These are phyloP conservation scores for Lucifuga dentata DNA, from an alignment of 2,113 vertebrate species.

Conservation along the genomic window DNA sequence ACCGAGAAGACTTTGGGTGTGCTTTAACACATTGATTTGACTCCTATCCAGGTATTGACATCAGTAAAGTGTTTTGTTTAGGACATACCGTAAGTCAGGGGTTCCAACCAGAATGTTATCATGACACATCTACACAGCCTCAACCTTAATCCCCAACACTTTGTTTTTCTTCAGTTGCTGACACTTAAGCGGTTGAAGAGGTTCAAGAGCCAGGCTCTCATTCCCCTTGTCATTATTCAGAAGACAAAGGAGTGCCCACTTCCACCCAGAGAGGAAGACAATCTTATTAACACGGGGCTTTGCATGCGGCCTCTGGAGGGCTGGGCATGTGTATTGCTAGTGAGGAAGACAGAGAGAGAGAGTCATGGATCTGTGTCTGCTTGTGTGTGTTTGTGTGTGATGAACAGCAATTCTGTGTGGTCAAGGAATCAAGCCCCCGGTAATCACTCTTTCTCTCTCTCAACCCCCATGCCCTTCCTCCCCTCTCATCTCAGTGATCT, in stretches of 20 bases:
- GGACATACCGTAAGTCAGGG: background rate
- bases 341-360: constrained; percentile 25
- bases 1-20: too few species aligned
- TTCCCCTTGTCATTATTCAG: constrained; percentile 53
- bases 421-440: constrained; percentile 54
- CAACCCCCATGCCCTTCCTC: constrained; percentile 33
- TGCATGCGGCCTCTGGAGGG: constrained; percentile 35
- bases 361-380: constrained; percentile 12
- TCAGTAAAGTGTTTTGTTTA: constrained; percentile 33
- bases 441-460: constrained; percentile 53
- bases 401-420: constrained; percentile 44
- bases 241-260: constrained; percentile 54
- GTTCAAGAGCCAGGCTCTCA: constrained; percentile 56
- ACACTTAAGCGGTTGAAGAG: constrained; percentile 54
- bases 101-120: constrained; percentile 25
- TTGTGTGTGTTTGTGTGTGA: constrained; percentile 23
- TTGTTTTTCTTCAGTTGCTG: constrained; percentile 42
- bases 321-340: constrained; percentile 11
- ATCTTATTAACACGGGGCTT: constrained; percentile 56
- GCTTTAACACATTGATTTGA: background rate
- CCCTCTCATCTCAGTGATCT: constrained; percentile 59
- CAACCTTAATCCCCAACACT: constrained; percentile 28
- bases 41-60: background rate
- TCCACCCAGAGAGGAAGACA: constrained; percentile 44
- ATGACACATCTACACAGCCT: constrained; percentile 26